A percentile compares a stretch with the other conserved stretches of the same genome.
phyloP scores from a whole-genome alignment of 2,888 invertebrate genomes.

The Alloplasta piceator region DNA sequence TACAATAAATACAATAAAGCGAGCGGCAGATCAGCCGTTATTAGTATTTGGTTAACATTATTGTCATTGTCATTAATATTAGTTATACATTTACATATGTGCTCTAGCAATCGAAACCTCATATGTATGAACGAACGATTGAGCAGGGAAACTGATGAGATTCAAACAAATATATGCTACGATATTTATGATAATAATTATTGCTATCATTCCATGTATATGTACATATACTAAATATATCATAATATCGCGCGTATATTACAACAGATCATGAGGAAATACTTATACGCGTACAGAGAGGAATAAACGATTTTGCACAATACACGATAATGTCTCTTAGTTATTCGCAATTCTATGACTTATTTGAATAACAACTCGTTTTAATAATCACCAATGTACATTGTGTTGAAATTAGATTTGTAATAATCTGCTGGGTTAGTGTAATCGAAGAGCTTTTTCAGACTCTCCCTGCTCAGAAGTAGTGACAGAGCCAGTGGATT shows the following conservation, averaged over 20 bases:
- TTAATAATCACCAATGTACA: conserved; percentile 36
- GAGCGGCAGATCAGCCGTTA: no score
- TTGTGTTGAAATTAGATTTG: conserved; percentile 47
- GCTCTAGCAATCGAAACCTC: conserved; percentile 1
- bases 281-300: conserved; percentile 75
- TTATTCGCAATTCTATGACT: conserved; percentile 20
- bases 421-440: conserved; percentile 3
- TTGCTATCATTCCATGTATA: not conserved
- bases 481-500: conserved; percentile 8
- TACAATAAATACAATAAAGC: no score
- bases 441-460: no score
- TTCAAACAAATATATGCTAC: conserved; percentile 50
- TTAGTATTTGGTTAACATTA: conserved; percentile 40
- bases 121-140: conserved; percentile 21
- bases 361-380: conserved; percentile 48
- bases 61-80: conserved; percentile 44
- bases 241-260: conserved; percentile 52
- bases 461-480: no score
- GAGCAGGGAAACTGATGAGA: conserved; percentile 48
- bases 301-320: conserved; percentile 75
- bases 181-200: no score
- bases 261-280: conserved; percentile 55
- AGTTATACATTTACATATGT: conserved; percentile 26
- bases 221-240: conserved; percentile 63
- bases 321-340: conserved; percentile 43